Percentiles rank a stretch among this genome's conserved stretches.
These are phyloP conservation scores for Alfaro cultratus DNA, from an alignment of 2,797 vertebrate genomes.

Conservation along the genomic window DNA sequence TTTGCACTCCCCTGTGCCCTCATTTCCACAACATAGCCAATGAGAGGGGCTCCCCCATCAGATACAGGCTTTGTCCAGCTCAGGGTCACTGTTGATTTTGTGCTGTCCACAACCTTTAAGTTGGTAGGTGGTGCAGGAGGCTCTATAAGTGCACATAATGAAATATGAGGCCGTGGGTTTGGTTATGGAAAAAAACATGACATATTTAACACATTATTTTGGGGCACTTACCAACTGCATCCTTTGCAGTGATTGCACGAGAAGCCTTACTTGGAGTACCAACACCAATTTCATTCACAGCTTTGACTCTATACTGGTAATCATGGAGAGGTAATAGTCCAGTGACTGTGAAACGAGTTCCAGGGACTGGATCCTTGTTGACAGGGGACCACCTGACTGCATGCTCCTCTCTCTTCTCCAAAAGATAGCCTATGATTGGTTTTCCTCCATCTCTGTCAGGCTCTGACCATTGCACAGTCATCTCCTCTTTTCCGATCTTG, in stretches of 20 bases:
- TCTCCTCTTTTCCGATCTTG: conserved; percentile 93
- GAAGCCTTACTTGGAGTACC: conserved; percentile 93
- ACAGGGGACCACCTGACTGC: conserved; percentile 91
- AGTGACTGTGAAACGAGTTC: conserved; percentile 89
- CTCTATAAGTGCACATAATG: conserved; percentile 77
- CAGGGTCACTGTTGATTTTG: conserved; percentile 88
- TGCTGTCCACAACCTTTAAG: conserved; percentile 93
- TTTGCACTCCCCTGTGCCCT: conserved; percentile 83
- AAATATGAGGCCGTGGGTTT: neutral
- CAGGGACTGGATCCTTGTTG: conserved; percentile 89
- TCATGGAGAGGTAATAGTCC: conserved; percentile 93
- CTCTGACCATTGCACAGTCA: conserved; percentile 94
- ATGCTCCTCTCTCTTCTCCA: conserved; percentile 95
- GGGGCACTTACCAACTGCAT: conserved; percentile 88
- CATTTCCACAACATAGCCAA: conserved; percentile 96
- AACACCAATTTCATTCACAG: conserved; percentile 96
- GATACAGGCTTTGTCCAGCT: conserved; percentile 94
- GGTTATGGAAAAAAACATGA: neutral
- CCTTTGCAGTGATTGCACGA: conserved; percentile 91
- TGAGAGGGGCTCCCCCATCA: conserved; percentile 94
- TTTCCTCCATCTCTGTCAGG: conserved; percentile 96
- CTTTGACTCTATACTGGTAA: conserved; percentile 98
- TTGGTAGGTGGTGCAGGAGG: conserved; percentile 94
- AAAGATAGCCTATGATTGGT: conserved; percentile 92
- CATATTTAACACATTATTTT: conserved; percentile 6